A percentile compares a stretch with the other conserved stretches of the same genome.
Evolutionary conservation across 2,113 vertebrate species (phyloP).

Genomic region (Mus pahari): DNA sequence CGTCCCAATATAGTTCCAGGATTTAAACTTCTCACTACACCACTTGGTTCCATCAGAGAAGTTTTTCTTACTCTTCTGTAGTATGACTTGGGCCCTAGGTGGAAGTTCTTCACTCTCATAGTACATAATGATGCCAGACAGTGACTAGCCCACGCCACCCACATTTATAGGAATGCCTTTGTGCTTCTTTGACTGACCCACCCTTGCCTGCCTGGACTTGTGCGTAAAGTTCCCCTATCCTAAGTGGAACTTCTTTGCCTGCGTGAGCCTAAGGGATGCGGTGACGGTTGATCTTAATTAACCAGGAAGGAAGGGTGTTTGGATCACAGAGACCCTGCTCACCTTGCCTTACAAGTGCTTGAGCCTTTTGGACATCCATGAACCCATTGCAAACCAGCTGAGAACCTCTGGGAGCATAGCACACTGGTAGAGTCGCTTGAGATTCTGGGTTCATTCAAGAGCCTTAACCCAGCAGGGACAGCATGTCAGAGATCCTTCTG

Average conservation of each 20-base stretch:
- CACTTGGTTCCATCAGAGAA: not conserved
- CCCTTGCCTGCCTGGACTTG: not conserved
- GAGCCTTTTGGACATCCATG: not conserved
- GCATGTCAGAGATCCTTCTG: not conserved
- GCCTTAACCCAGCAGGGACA: not conserved
- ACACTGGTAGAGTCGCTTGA: not conserved
- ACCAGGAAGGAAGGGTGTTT: not conserved
- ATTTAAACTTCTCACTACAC: not conserved
- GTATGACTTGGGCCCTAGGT: not conserved
- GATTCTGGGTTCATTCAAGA: not conserved
- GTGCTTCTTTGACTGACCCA: not conserved
- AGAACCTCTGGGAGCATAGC: not conserved
- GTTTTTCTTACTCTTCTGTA: not conserved
- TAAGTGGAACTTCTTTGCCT: not conserved
- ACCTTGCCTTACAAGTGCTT: not conserved
- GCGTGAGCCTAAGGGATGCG: not conserved
- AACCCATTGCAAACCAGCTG: not conserved
- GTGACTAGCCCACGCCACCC: not conserved
- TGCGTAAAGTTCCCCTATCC: not conserved
- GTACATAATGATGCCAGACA: not conserved
- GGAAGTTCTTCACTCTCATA: not conserved
- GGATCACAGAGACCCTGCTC: not conserved
- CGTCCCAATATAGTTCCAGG: not conserved
- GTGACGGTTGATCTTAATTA: not conserved
- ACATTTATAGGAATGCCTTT: not conserved